phyloP scores from a whole-genome alignment of 1,140 invertebrate genomes.

The Ladona fulva region DNA sequence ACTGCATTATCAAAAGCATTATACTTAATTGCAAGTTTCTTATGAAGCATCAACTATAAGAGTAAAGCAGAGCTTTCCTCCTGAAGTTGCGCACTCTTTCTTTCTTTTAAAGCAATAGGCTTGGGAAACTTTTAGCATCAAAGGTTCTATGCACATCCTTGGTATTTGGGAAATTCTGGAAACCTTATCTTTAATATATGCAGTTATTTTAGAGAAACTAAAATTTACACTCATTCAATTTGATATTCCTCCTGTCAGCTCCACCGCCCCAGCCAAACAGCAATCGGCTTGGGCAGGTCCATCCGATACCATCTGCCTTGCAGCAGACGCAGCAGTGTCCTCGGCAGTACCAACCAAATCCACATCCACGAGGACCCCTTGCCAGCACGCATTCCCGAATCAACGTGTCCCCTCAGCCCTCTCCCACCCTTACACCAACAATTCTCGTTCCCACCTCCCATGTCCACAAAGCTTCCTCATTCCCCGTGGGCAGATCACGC shows the following conservation, averaged over 20 bases:
- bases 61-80: no score
- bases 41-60: no score
- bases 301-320: not conserved
- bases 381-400: not conserved
- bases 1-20: no score
- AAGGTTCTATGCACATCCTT: no score
- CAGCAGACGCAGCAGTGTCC: not conserved
- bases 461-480: not conserved
- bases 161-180: no score
- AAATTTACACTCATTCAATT: no score
- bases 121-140: no score
- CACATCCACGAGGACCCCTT: not conserved
- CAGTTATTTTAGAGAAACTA: no score
- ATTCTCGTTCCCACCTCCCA: not conserved
- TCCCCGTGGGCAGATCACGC: not conserved
- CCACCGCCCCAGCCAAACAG: not conserved
- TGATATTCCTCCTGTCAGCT: not conserved
- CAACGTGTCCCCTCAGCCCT: not conserved
- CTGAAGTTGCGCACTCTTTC: no score
- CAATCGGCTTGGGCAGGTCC: slow-evolving; percentile 1
- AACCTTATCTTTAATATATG: no score
- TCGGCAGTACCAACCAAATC: not conserved
- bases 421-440: not conserved
- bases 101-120: no score
- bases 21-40: no score